Percentiles rank a stretch among this genome's conserved stretches.
phyloP scores from a whole-genome alignment of 2,113 vertebrate species.

The Cariama cristata region DNA sequence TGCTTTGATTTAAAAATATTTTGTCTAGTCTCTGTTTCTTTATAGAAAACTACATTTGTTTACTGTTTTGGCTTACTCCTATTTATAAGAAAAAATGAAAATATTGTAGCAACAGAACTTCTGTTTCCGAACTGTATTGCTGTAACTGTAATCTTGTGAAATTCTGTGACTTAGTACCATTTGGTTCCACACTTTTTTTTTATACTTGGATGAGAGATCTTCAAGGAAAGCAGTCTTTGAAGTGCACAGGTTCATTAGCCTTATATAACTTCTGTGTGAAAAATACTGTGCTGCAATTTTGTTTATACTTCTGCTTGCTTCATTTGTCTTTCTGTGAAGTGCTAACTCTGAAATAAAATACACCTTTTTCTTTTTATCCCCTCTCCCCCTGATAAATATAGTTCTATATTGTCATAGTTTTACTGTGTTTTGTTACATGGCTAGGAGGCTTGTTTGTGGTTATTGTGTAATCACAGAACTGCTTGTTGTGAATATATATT shows the following conservation, averaged over 20 bases:
- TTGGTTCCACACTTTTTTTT: background rate
- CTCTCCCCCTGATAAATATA: background rate
- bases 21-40: background rate
- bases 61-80: background rate
- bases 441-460: background rate
- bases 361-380: background rate
- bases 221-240: background rate
- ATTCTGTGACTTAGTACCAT: background rate
- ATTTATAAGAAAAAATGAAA: background rate
- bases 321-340: background rate
- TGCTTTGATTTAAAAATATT: background rate
- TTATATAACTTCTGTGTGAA: background rate
- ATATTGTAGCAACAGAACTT: background rate
- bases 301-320: background rate
- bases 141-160: background rate
- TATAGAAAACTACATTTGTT: background rate
- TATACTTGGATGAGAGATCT: background rate
- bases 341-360: background rate
- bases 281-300: background rate
- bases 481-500: background rate
- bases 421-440: background rate
- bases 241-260: background rate
- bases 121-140: background rate
- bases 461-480: background rate
- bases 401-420: background rate